Base-by-base conservation (phyloP, 2,113 vertebrate genomes). In the Marmota flaviventris region DNA sequence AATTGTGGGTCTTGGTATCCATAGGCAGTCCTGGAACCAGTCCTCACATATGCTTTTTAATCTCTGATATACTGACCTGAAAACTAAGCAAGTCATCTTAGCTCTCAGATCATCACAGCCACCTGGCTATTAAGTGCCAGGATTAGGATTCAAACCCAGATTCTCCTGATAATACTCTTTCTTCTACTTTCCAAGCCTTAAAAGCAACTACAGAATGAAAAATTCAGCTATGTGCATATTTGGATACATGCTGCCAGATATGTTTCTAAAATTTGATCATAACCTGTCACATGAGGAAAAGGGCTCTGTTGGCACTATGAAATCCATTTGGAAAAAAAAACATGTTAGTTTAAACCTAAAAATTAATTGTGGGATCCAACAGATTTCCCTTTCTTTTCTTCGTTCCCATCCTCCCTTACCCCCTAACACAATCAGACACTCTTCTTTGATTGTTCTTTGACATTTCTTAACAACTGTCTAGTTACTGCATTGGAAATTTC, bases 261-360 rank as follows among this genome's bases (percentile, higher is more conserved):
- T 63, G 79, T 88, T 85, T 92, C 51, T 88, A 75, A 92, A 85
- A 56, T 92, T 51, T 85, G 29, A 96, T 77, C 20, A 45, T 88
- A 84, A 58, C 63, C 77, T 73, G 63, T 85, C 58, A 94, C 39
- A 39, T 83, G 48, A 37, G 11, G 9, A 5, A 1, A 14, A n/a
- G 94, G 67, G 22, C 32, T 69, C 34, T 72, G 25, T 77, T 78
- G 70, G 32, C 58, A 78, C 92, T 63, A 79, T 88, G 67, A 93
- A 96, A 91, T 81, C 6, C 45, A 73, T 86, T 95, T 1, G 8
- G 87, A 96, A 94, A 76, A 97, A 97, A 96, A 97, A 97, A 96
- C 72, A 92, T n/a, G 82, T 88, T 42, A 89, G 42, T 45, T 96
- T 91, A 77, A 96, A 48, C 25, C 56, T 45, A 76, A 4, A 93